These are phyloP conservation scores for Leptopilina boulardi DNA, from an alignment of 1,140 invertebrate genomes.

Conservation along the genomic window DNA sequence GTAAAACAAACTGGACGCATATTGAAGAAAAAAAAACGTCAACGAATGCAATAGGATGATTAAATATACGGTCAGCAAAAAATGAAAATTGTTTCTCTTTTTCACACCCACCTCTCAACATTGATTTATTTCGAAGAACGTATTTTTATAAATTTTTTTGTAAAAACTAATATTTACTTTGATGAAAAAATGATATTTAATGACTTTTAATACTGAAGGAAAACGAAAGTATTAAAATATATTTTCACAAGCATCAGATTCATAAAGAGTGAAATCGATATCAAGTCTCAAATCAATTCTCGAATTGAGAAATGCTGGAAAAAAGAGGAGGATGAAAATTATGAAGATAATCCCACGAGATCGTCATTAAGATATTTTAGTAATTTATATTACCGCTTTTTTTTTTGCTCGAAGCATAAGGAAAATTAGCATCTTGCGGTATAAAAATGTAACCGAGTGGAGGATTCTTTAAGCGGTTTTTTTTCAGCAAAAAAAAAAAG, in stretches of 20 bases:
- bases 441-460: not conserved
- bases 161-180: too few relatives aligned
- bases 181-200: too few relatives aligned
- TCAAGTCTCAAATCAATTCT: too few relatives aligned
- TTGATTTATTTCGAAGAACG: not conserved
- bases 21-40: not conserved
- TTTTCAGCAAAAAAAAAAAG: not conserved
- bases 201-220: too few relatives aligned
- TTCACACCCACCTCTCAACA: not conserved
- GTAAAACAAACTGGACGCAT: slow-evolving; percentile 7
- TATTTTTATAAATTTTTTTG: too few relatives aligned
- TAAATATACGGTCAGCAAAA: not conserved
- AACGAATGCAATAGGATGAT: slow-evolving; percentile 21
- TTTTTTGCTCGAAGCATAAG: not conserved
- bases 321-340: too few relatives aligned
- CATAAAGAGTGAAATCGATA: too few relatives aligned
- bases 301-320: too few relatives aligned
- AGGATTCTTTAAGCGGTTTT: not conserved
- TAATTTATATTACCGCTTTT: not conserved
- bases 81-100: not conserved
- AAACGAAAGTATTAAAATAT: too few relatives aligned
- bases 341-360: too few relatives aligned
- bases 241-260: too few relatives aligned
- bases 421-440: slow-evolving; percentile 19
- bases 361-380: not conserved